These are phyloP conservation scores for Drosophila nannoptera DNA, from an alignment of 1,140 invertebrate genomes.

Conservation along the genomic window DNA sequence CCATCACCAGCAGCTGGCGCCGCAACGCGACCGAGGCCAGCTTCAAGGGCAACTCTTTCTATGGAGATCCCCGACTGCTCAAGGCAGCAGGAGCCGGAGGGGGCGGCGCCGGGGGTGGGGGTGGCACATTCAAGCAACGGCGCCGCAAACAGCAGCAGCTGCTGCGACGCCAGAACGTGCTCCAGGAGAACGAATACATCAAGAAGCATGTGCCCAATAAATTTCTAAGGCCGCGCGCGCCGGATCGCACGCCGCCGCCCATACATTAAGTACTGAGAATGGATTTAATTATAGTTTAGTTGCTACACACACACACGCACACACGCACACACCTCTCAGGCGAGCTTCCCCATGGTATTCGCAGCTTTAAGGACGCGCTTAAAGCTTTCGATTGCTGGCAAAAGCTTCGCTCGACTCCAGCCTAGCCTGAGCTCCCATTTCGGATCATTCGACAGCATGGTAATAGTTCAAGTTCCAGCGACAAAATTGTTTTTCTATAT, in stretches of 20 bases:
- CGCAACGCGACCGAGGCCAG: conserved; percentile 52
- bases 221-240: conserved; percentile 63
- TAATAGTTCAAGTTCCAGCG: conserved; percentile 28
- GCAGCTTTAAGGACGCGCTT: too few relatives aligned
- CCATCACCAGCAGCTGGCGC: conserved; percentile 57
- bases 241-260: conserved; percentile 76
- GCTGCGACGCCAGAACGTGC: conserved; percentile 37
- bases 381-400: too few relatives aligned
- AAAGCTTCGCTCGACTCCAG: background rate
- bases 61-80: conserved; percentile 51
- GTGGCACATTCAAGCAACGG: conserved; percentile 14
- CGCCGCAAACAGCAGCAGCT: conserved; percentile 34
- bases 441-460: conserved; percentile 13
- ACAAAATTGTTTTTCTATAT: conserved; percentile 17
- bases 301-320: conserved; percentile 38
- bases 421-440: background rate
- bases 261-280: conserved; percentile 57
- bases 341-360: too few relatives aligned
- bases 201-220: conserved; percentile 74
- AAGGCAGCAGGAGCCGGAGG: conserved; percentile 6
- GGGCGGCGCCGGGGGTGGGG: conserved; percentile 1
- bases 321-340: conserved; percentile 24
- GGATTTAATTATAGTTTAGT: conserved; percentile 45
- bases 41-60: conserved; percentile 46
- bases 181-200: conserved; percentile 65